Conservation (phyloP, 2,797 vertebrate genomes). For the Mormyrops boulengeri region DNA sequence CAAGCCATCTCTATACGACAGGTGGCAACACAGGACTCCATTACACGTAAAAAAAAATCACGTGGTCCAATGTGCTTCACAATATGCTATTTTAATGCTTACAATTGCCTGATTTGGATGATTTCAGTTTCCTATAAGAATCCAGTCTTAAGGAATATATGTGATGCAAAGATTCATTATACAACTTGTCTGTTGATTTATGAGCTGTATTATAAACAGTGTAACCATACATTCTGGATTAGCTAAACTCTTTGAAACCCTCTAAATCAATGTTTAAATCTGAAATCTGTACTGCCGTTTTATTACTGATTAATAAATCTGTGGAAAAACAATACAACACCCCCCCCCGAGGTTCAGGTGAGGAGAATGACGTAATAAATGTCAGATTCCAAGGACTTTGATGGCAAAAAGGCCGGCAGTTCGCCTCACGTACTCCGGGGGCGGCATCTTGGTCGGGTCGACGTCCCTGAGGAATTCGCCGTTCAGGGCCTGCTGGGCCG, state of each 20-base stretch:
- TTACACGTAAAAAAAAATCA: not conserved
- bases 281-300: not conserved
- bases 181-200: not conserved
- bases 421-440: conserved; percentile 81
- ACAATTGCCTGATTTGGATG: not conserved
- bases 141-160: not conserved
- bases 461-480: conserved; percentile 93
- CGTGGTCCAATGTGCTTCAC: not conserved
- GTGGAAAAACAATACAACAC: not conserved
- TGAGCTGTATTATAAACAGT: not conserved
- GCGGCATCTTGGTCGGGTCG: conserved; percentile 94
- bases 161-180: not conserved
- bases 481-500: conserved; percentile 85
- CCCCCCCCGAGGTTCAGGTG: not conserved
- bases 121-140: not conserved
- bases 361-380: not conserved
- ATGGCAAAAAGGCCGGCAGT: not conserved
- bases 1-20: no score
- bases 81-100: not conserved
- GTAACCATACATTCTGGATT: not conserved
- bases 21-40: no score
- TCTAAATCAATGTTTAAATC: not conserved
- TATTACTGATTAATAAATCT: not conserved
- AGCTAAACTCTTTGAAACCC: not conserved
- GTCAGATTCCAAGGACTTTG: not conserved